Percentiles rank a stretch among this genome's conserved stretches.
phyloP scores from a whole-genome alignment of 2,888 invertebrate genomes.

The Catocala fraxini region DNA sequence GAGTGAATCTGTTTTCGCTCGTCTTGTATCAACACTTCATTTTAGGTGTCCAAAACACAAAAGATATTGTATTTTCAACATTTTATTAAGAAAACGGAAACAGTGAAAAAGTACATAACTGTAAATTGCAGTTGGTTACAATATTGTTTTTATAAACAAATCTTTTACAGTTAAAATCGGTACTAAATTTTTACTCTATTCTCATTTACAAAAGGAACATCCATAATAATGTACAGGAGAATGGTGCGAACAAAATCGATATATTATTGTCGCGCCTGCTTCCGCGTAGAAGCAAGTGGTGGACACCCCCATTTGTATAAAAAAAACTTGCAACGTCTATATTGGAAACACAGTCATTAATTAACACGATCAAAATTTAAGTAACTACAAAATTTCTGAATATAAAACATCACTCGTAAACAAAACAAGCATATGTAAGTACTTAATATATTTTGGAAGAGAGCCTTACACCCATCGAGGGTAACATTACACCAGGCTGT shows the following conservation, averaged over 20 bases:
- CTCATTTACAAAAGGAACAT: constrained; percentile 49
- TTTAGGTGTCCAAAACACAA: constrained; percentile 16
- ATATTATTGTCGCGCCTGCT: constrained; percentile 20
- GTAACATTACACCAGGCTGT: constrained; percentile 5
- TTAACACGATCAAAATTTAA: neutral
- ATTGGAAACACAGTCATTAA: neutral
- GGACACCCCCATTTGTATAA: constrained; percentile 16
- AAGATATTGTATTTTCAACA: constrained; percentile 76
- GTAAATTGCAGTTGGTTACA: constrained; percentile 86
- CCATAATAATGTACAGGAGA: constrained; percentile 39
- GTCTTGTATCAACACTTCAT: too few relatives aligned
- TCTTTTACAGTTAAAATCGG: constrained; percentile 76
- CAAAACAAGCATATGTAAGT: constrained; percentile 3
- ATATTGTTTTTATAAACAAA: constrained; percentile 81
- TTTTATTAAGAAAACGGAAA: constrained; percentile 88
- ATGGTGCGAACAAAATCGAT: constrained; percentile 27
- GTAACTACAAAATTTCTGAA: constrained; percentile 3
- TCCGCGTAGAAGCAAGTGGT: constrained; percentile 21
- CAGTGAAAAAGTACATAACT: constrained; percentile 88
- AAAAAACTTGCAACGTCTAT: neutral
- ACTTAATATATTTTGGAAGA: constrained; percentile 15
- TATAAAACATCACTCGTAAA: constrained; percentile 1
- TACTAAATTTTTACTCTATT: constrained; percentile 77
- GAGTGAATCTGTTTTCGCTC: too few relatives aligned
- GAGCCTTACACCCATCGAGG: constrained; percentile 8